Evolutionary conservation across 2,888 invertebrate genomes (phyloP).

Genomic region (Temnothorax unifasciatus): DNA sequence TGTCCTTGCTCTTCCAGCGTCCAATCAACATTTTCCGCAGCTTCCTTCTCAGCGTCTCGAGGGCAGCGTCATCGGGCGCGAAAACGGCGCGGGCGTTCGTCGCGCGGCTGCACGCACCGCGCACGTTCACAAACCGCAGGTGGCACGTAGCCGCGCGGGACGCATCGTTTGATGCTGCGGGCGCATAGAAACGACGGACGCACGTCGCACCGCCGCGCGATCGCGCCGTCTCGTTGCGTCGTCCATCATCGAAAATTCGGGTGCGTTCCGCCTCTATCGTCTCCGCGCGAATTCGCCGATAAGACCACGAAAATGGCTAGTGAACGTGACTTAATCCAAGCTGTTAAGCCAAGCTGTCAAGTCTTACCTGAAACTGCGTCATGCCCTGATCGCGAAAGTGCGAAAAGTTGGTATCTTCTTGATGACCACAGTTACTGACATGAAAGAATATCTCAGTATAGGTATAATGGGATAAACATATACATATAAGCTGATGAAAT

Average conservation of each 20-base stretch:
- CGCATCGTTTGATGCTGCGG: conserved; percentile 49
- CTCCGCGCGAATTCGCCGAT: conserved; percentile 20
- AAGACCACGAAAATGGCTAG: background rate
- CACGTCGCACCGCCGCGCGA: conserved; percentile 53
- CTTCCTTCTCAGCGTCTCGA: conserved; percentile 71
- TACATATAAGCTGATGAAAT: background rate
- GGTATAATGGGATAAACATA: background rate
- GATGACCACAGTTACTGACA: background rate
- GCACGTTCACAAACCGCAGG: conserved; percentile 50
- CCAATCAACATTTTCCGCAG: conserved; percentile 89
- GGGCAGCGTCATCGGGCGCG: conserved; percentile 52
- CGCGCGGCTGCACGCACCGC: conserved; percentile 27
- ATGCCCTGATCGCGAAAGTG: background rate
- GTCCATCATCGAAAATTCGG: conserved; percentile 65
- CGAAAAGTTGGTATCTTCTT: background rate
- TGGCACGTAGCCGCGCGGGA: conserved; percentile 43
- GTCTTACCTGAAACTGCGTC: background rate
- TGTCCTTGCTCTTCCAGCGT: conserved; percentile 95
- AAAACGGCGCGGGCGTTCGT: conserved; percentile 47
- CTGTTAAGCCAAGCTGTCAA: background rate
- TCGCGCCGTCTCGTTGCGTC: conserved; percentile 49
- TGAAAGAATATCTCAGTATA: background rate
- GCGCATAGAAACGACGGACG: conserved; percentile 55
- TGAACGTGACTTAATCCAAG: conserved; percentile 10
- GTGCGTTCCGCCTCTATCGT: conserved; percentile 60